These are phyloP conservation scores for Micromys minutus DNA, from an alignment of 2,113 vertebrate species.

Conservation along the genomic window DNA sequence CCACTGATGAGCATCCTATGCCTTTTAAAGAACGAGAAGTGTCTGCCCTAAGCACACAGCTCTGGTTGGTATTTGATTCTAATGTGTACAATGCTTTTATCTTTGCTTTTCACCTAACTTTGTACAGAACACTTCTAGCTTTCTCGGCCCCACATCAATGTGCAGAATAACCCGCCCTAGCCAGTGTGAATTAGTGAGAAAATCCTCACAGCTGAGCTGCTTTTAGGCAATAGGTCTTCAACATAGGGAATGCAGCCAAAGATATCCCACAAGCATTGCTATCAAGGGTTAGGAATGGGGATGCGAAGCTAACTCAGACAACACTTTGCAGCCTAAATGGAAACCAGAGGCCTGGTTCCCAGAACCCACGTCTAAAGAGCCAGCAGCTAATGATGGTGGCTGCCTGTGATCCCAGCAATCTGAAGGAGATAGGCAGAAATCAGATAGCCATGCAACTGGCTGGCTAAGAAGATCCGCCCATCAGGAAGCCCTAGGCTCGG, in stretches of 20 bases:
- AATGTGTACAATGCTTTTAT: neutral
- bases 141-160: neutral
- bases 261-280: neutral
- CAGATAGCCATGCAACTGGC: neutral
- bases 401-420: neutral
- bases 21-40: neutral
- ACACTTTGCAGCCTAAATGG: no score
- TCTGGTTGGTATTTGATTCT: neutral
- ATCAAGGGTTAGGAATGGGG: neutral
- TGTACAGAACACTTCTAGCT: neutral
- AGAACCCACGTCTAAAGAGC: neutral
- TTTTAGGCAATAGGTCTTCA: neutral
- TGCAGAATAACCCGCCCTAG: neutral
- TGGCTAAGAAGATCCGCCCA: neutral
- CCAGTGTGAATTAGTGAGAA: neutral
- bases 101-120: neutral
- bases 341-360: neutral
- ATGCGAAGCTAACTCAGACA: neutral
- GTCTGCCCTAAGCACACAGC: neutral
- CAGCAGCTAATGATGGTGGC: no score
- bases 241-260: neutral
- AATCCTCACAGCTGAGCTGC: neutral
- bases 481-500: neutral
- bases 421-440: neutral
- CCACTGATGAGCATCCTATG: neutral